phyloP scores from a whole-genome alignment of 2,113 vertebrate genomes.

The Pyxicephalus adspersus region DNA sequence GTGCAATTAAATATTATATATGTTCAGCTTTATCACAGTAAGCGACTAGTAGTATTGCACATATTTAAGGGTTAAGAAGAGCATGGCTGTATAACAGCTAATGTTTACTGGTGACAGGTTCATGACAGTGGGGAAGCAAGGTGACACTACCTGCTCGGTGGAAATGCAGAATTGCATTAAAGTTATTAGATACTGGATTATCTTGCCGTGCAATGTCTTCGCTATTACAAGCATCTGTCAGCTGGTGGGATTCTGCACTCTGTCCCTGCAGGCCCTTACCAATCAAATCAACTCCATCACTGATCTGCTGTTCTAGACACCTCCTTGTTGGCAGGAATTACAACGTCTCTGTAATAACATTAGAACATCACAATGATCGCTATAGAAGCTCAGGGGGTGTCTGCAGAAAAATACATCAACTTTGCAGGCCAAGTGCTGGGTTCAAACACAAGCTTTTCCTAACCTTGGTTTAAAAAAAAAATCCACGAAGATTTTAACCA shows the following conservation, averaged over 20 bases:
- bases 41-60: neutral
- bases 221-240: conserved; percentile 55
- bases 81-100: neutral
- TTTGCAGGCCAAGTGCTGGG: conserved; percentile 14
- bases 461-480: conserved; percentile 21
- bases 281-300: conserved; percentile 50
- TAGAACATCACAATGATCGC: conserved; percentile 46
- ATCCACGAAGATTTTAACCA: no score
- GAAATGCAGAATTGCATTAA: conserved; percentile 55
- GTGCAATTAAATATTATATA: no score
- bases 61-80: conserved; percentile 22
- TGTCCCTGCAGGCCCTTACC: conserved; percentile 52
- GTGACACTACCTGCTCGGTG: conserved; percentile 40
- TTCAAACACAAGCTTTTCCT: neutral
- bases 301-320: conserved; percentile 27
- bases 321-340: conserved; percentile 49
- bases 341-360: conserved; percentile 32
- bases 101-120: conserved; percentile 26
- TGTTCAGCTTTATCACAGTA: no score
- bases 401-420: conserved; percentile 22
- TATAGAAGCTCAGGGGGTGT: conserved; percentile 4
- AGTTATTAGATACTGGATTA: conserved; percentile 56
- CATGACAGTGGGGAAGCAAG: conserved; percentile 48
- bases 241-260: conserved; percentile 23
- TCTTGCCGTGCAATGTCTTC: conserved; percentile 40